Percentiles rank a stretch among this genome's conserved stretches.
These are phyloP conservation scores for Dryadula phaetusa DNA, from an alignment of 2,888 invertebrate species.

Conservation along the genomic window DNA sequence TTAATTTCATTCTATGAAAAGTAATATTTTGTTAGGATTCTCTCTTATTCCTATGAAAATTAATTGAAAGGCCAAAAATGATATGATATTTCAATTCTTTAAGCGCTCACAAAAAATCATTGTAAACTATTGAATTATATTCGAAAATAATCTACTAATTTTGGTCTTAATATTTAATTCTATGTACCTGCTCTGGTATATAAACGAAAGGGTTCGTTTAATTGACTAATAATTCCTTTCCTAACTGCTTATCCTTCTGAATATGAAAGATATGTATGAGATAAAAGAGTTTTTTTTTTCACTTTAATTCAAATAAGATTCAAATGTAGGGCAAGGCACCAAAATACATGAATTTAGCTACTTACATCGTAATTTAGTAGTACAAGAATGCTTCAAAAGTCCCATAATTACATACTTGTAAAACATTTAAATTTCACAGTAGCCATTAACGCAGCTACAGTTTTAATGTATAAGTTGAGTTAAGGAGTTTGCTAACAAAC, in stretches of 20 bases:
- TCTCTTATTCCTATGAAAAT: neutral
- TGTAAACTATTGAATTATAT: no score
- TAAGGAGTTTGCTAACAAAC: constrained; percentile 54
- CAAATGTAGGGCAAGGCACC: constrained; percentile 44
- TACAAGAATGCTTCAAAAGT: constrained; percentile 26
- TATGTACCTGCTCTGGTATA: no score
- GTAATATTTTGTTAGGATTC: no score
- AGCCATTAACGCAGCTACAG: constrained; percentile 40
- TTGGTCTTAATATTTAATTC: no score
- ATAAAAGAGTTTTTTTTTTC: neutral
- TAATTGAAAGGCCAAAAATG: no score
- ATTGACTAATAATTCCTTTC: no score
- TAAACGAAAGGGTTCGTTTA: no score
- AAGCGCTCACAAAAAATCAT: no score
- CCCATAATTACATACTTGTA: constrained; percentile 38
- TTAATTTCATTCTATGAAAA: neutral
- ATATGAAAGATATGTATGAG: no score
- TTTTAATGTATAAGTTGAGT: constrained; percentile 44
- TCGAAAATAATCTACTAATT: no score
- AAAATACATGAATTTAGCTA: constrained; percentile 9
- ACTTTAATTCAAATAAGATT: neutral
- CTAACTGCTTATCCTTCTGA: no score
- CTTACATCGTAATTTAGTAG: constrained; percentile 26
- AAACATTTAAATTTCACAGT: constrained; percentile 39
- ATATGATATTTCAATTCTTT: no score